Evolutionary conservation across 2,113 vertebrate species (phyloP).

Genomic region (Nothocercus nigrocapillus): DNA sequence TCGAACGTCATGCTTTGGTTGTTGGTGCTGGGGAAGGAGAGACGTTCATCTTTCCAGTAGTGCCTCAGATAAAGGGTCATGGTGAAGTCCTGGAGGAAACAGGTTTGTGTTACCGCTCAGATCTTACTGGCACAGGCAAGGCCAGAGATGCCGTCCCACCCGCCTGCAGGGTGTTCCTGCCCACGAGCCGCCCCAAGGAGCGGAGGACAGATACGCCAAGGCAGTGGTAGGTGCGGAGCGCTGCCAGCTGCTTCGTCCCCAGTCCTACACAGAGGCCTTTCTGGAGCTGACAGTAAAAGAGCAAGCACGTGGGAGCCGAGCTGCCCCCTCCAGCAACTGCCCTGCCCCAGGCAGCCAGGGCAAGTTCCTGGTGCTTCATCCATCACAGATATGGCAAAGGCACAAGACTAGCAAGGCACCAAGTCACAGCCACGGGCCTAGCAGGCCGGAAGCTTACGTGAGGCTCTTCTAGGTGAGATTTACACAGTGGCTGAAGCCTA

Average conservation of each 20-base stretch:
- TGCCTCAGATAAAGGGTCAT: constrained; percentile 96
- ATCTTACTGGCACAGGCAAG: background rate
- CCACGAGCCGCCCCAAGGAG: background rate
- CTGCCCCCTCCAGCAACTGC: background rate
- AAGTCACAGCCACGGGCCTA: too few relatives aligned
- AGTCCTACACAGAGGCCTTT: accelerated
- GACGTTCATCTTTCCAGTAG: constrained; percentile 96
- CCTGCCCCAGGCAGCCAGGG: background rate
- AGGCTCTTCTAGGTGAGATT: background rate
- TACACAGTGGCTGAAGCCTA: background rate
- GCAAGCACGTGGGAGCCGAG: accelerated
- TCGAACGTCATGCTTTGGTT: constrained; percentile 99
- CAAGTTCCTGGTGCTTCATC: accelerated
- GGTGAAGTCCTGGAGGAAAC: constrained; percentile 89
- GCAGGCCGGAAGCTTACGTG: background rate
- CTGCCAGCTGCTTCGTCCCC: accelerated
- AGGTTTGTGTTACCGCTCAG: background rate
- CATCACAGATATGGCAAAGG: background rate
- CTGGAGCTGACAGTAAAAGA: background rate
- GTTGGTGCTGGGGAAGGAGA: constrained; percentile 94
- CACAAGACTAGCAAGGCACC: too few relatives aligned
- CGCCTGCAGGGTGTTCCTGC: background rate
- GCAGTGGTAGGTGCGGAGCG: background rate
- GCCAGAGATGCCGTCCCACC: background rate
- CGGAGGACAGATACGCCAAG: background rate